Percentiles rank a stretch among this genome's conserved stretches.
These are phyloP conservation scores for Apocrypta bakeri DNA, from an alignment of 1,140 invertebrate genomes.

Conservation along the genomic window DNA sequence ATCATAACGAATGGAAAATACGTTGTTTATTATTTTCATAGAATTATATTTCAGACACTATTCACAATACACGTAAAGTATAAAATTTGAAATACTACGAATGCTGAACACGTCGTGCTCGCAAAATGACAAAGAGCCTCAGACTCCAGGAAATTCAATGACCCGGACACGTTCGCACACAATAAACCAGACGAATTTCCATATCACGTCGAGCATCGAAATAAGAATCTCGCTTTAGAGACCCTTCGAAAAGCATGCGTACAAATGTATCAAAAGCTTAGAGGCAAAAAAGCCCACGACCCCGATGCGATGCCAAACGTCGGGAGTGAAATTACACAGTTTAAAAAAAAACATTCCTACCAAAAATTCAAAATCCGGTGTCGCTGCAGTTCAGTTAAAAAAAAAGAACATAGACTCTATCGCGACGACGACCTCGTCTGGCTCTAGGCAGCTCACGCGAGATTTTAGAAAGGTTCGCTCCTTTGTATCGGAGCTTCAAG, in stretches of 20 bases:
- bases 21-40: no score
- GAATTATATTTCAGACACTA: no score
- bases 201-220: slow-evolving; percentile 6
- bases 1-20: no score
- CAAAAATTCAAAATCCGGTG: no score
- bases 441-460: no score
- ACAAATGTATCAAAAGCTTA: slow-evolving; percentile 21
- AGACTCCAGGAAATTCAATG: slow-evolving; percentile 15
- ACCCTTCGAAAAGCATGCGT: neutral
- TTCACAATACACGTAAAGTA: no score
- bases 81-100: neutral
- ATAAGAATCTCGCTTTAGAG: slow-evolving; percentile 1
- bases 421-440: neutral
- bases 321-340: neutral
- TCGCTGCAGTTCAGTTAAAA: neutral
- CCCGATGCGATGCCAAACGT: neutral
- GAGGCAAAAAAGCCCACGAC: neutral
- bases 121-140: neutral
- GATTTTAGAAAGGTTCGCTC: slow-evolving; percentile 33
- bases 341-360: neutral
- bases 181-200: slow-evolving; percentile 22
- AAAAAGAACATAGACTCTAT: neutral
- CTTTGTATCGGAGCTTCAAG: neutral
- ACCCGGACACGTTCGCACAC: neutral
- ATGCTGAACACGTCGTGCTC: neutral